Conservation (phyloP, 2,113 vertebrate genomes). For the Damaliscus lunatus region DNA sequence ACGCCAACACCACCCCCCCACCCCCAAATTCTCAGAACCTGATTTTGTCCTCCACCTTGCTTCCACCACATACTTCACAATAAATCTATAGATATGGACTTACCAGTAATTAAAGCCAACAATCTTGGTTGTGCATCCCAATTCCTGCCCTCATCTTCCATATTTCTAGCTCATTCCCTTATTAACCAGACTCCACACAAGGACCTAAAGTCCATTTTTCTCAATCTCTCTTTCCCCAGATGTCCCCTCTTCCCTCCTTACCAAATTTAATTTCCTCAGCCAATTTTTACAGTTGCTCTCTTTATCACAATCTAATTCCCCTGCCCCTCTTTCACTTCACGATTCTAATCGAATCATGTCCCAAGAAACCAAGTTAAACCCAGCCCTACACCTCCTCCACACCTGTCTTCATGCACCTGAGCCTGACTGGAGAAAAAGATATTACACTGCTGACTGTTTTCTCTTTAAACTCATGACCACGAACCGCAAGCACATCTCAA, state of each 20-base stretch:
- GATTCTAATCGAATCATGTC: too few relatives aligned
- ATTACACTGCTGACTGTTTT: not conserved
- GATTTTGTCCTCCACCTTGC: not conserved
- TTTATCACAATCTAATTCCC: not conserved
- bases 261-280: not conserved
- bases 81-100: not conserved
- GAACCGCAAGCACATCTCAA: not conserved
- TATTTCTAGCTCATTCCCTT: not conserved
- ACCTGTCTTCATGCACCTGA: not conserved
- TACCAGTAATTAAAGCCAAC: not conserved
- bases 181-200: not conserved
- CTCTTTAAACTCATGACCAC: not conserved
- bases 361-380: not conserved
- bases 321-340: not conserved
- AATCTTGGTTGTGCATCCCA: not conserved
- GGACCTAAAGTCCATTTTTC: not conserved
- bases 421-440: not conserved
- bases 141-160: not conserved
- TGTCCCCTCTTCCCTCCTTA: not conserved
- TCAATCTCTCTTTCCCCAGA: not conserved
- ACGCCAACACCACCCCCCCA: not conserved
- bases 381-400: not conserved
- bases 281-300: not conserved
- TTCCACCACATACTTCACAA: not conserved
- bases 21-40: not conserved